Conservation (phyloP, 2,888 invertebrate genomes). For the Drosophila antonietae region DNA sequence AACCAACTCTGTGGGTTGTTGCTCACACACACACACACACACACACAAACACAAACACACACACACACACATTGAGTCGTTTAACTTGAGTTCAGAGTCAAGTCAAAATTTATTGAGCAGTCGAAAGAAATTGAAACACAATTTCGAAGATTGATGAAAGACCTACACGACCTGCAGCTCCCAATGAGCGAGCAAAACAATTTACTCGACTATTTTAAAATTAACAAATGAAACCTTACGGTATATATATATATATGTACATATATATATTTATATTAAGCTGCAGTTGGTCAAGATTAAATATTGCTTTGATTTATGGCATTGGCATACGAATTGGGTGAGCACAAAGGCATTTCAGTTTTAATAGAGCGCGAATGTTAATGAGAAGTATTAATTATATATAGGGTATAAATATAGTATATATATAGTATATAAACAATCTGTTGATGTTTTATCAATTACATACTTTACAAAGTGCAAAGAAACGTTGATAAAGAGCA, state of each 20-base stretch:
- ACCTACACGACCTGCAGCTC: conserved; percentile 1
- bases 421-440: not conserved
- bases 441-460: no score
- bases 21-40: not conserved
- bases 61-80: conserved; percentile 1
- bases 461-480: not conserved
- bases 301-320: conserved; percentile 5
- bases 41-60: not conserved
- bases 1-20: not conserved
- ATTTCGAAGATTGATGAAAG: conserved; percentile 35
- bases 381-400: not conserved
- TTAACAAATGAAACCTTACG: not conserved
- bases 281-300: conserved; percentile 1
- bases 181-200: not conserved
- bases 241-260: not conserved
- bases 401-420: not conserved
- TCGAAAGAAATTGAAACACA: conserved; percentile 43
- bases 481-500: not conserved
- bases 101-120: conserved; percentile 55
- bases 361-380: not conserved
- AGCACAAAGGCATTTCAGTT: not conserved
- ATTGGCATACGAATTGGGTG: not conserved
- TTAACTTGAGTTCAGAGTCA: conserved; percentile 43
- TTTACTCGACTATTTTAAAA: not conserved
- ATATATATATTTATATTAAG: not conserved